Percentiles rank a stretch among this genome's conserved stretches.
Conservation (phyloP, 2,888 invertebrate species). For the Lycocerus yunnanus region DNA sequence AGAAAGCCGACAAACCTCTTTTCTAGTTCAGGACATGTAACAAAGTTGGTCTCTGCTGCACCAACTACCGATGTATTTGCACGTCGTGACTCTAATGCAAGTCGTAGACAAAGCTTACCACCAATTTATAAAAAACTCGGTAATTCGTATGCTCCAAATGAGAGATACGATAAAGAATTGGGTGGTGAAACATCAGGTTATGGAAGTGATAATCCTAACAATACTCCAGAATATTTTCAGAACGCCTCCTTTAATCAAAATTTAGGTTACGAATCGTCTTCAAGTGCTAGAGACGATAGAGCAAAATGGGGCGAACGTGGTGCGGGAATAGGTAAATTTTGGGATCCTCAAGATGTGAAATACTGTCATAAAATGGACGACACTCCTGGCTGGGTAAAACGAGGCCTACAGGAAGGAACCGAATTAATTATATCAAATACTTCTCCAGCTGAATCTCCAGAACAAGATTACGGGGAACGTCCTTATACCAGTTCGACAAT, state of each 20-base stretch:
- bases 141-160: constrained; percentile 43
- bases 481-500: constrained; percentile 51
- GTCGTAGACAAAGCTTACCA: constrained; percentile 49
- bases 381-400: constrained; percentile 61
- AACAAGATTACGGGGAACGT: constrained; percentile 51
- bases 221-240: constrained; percentile 53
- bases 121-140: constrained; percentile 51
- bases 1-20: constrained; percentile 30
- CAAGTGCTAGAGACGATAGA: constrained; percentile 63
- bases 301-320: constrained; percentile 77
- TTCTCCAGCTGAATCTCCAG: constrained; percentile 54
- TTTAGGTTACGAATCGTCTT: constrained; percentile 51
- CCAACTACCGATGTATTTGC: constrained; percentile 37
- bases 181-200: constrained; percentile 84
- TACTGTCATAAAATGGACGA: constrained; percentile 39
- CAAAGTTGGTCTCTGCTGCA: constrained; percentile 38
- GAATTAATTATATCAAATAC: constrained; percentile 56
- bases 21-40: constrained; percentile 43
- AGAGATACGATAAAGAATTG: constrained; percentile 55
- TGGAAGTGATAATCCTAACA: constrained; percentile 73
- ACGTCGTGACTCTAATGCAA: constrained; percentile 36
- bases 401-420: constrained; percentile 58
- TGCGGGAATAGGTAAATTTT: constrained; percentile 69
- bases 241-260: constrained; percentile 38
- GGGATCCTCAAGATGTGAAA: constrained; percentile 61